Base-by-base conservation (phyloP, 2,888 invertebrate genomes). In the Chymomyza caudatula region DNA sequence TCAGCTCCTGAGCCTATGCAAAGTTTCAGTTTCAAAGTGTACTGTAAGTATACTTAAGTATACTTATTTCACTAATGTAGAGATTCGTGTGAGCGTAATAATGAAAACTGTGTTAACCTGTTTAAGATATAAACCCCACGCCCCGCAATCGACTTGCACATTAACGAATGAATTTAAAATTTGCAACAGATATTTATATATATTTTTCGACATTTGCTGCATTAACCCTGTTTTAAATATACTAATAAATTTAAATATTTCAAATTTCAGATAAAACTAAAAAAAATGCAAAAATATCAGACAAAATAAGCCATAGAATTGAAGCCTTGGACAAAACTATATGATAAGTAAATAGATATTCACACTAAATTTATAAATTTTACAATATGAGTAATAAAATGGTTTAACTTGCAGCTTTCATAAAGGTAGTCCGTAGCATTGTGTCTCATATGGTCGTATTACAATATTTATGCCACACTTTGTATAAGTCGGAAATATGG, bases 401-500 rank as follows among this genome's bases (percentile, higher is more conserved):
- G n/a, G n/a, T n/a, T n/a, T n/a, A n/a, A n/a, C 3, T 25, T 25
- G 4, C 4, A 37, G 29, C 29, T 37, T 37, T 8, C 8, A 37
- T 11, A 37, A 37, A 11, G 29, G 29, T 2, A 11, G 11, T 11
- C 8, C 29, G 3, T 3, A 17, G 47, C 17, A 47, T 17, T 47
- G 17, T 17, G 47, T 47, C n/a, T 47, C 6, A 13, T 47, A 47
- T 47, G n/a, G 15, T 47, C n/a, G 13, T 2, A 17, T 17, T 13
- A 8, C 47, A n/a, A 17, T 47, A 15, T 47, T 47, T 15, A 19
- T 47, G 19, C 6, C 47, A 2, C 47, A 47, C 15, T 17, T 47
- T 15, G 17, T 43, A 3, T 20, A 44, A 44, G 64, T 55, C 11
- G 64, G 77, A 71, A 85, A 78, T 69, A 89, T 89, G 89, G 89